Base-by-base conservation (phyloP, 2,888 invertebrate species). In the Alcis repandata region DNA sequence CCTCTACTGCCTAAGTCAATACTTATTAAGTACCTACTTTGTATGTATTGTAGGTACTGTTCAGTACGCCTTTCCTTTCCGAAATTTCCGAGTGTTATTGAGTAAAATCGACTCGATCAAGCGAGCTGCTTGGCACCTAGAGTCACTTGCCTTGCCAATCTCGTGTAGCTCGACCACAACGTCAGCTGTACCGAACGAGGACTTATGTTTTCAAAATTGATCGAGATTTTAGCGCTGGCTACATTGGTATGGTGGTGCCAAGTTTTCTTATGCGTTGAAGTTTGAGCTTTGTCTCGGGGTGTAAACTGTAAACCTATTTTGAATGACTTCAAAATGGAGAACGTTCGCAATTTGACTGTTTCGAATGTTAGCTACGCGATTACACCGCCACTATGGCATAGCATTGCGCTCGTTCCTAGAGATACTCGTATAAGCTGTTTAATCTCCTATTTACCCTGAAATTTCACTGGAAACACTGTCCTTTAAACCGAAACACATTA, bases 121-220 rank as follows among this genome's bases (percentile, higher is more conserved):
- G 10, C 11, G 20, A 49, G 45, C 19, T 36, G 75, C 73, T 83
- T 83, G 82, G 82, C 82, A 80, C 73, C 74, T 73, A 75, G 70
- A 68, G 59, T 62, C 70, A 64, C 73, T 61, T 49, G 72, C 70
- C 59, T 63, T 82, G 82, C 82, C 82, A 82, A 77, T 72, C 75
- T 72, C 79, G 56, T 83, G 82, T 81, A 71, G 64, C 67, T 66
- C 54, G 67, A 76, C 79, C 79, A 68, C 75, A 62, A 52, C 67
- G 65, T 59, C 69, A 67, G 62, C 67, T 71, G 71, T 56, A 59
- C 63, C 40, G 45, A 69, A 71, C 62, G 43, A 63, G 58, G 38
- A 60, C 62, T 46, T 61, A 61, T 69, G 63, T 65, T 60, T 65
- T 63, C 33, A 56, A 69, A 67, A 64, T 64, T 67, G 43, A 68